These are phyloP conservation scores for Vanessa atalanta DNA, from an alignment of 1,140 invertebrate species.

Conservation along the genomic window DNA sequence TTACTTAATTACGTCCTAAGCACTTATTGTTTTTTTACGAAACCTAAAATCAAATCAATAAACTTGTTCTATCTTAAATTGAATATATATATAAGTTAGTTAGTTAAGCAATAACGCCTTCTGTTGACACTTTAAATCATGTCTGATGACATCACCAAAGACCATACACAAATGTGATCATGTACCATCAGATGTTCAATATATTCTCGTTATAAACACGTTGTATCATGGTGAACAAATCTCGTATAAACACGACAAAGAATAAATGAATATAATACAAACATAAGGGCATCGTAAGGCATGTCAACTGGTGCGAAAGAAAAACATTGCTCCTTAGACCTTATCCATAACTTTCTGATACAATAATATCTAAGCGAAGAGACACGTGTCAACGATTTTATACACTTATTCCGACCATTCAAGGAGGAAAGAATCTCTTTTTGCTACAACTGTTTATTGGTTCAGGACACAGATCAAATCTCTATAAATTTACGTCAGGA, in stretches of 20 bases:
- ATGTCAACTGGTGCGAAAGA: slow-evolving; percentile 11
- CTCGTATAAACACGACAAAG: not conserved
- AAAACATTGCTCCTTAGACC: slow-evolving; percentile 1
- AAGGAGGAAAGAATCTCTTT: slow-evolving; percentile 38
- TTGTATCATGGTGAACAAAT: not conserved
- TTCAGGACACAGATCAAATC: slow-evolving; percentile 50
- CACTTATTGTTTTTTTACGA: no score
- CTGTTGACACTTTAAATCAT: no score
- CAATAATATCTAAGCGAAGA: slow-evolving; percentile 13
- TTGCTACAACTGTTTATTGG: slow-evolving; percentile 37
- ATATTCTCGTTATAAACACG: not conserved
- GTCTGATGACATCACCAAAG: no score
- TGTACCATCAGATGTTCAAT: no score
- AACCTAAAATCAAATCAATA: no score
- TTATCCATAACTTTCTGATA: slow-evolving; percentile 9
- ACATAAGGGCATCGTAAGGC: slow-evolving; percentile 10
- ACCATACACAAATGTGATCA: no score
- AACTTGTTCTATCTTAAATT: no score
- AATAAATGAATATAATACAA: slow-evolving; percentile 4
- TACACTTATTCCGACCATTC: slow-evolving; percentile 11
- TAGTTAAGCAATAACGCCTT: no score
- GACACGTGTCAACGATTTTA: slow-evolving; percentile 29
- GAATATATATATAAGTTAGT: no score
- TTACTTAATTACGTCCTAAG: no score
- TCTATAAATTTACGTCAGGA: slow-evolving; percentile 52